A percentile compares a stretch with the other conserved stretches of the same genome.
These are phyloP conservation scores for Falcaria lacertinaria DNA, from an alignment of 2,888 invertebrate species.

Conservation along the genomic window DNA sequence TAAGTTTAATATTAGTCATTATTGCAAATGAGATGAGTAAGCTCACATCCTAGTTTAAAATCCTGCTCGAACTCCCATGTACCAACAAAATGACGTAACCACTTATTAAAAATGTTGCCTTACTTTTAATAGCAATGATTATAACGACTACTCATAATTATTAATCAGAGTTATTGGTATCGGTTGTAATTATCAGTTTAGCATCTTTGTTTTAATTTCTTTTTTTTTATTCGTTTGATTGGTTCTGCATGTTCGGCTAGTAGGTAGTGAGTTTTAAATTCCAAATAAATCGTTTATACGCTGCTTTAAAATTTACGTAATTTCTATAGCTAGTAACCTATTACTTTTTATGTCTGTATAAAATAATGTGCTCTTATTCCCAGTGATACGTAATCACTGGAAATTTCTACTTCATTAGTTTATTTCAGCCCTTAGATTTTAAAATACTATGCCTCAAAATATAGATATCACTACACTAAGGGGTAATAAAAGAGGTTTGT, in stretches of 20 bases:
- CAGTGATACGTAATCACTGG: no score
- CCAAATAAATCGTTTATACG: no score
- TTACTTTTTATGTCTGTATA: no score
- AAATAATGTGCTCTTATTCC: no score
- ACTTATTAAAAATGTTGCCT: conserved; percentile 37
- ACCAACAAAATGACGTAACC: conserved; percentile 45
- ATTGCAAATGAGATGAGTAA: conserved; percentile 37
- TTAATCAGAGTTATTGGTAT: conserved; percentile 9
- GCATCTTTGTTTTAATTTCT: conserved; percentile 2
- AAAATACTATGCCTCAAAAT: no score
- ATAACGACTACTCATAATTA: conserved; percentile 41
- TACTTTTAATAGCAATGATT: conserved; percentile 46
- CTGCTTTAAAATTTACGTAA: no score
- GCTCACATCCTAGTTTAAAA: conserved; percentile 41
- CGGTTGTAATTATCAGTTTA: background rate
- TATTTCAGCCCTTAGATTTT: no score
- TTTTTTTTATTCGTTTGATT: background rate
- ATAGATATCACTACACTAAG: no score
- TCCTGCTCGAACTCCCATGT: conserved; percentile 51
- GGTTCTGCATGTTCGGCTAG: background rate
- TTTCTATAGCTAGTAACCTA: no score
- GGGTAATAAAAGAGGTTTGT: no score
- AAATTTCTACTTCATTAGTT: no score
- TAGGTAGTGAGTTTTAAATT: no score
- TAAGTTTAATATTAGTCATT: conserved; percentile 32